phyloP scores from a whole-genome alignment of 2,888 invertebrate species.

The Allygus modestus region DNA sequence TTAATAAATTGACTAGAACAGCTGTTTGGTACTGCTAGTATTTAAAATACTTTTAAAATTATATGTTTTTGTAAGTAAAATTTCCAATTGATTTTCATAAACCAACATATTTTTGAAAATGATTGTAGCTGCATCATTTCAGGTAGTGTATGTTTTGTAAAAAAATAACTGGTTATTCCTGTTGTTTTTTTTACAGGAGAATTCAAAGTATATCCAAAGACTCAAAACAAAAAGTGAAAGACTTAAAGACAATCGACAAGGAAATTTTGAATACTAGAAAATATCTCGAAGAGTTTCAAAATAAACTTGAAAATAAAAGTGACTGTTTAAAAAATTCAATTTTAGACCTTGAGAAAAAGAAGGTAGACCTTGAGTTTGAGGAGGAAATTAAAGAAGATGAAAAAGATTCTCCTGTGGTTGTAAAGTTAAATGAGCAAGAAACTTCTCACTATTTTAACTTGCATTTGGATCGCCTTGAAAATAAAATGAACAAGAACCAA shows the following conservation, averaged over 20 bases:
- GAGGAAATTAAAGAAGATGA: background rate
- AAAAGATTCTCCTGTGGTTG: background rate
- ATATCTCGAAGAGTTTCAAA: conserved; percentile 1
- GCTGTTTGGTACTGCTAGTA: too few species aligned
- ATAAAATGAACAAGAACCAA: background rate
- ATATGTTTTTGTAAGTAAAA: too few species aligned
- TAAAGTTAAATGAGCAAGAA: conserved; percentile 1
- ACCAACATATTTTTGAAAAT: too few species aligned
- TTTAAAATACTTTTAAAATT: too few species aligned
- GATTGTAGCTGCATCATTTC: too few species aligned
- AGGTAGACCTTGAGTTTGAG: background rate
- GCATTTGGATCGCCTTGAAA: conserved; percentile 36
- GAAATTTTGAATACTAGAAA: conserved; percentile 39
- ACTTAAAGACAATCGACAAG: conserved; percentile 17
- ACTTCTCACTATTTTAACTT: conserved; percentile 11
- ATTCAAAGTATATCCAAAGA: background rate
- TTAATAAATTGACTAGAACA: too few species aligned
- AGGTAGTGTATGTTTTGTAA: too few species aligned
- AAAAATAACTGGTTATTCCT: too few species aligned
- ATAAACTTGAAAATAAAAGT: conserved; percentile 6
- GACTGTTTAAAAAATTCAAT: background rate
- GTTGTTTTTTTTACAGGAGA: background rate
- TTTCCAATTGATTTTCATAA: too few species aligned
- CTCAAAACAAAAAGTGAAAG: background rate
- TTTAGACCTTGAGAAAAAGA: background rate